A percentile compares a stretch with the other conserved stretches of the same genome.
phyloP scores from a whole-genome alignment of 1,140 invertebrate species.

The Hylyphantes graminicola region DNA sequence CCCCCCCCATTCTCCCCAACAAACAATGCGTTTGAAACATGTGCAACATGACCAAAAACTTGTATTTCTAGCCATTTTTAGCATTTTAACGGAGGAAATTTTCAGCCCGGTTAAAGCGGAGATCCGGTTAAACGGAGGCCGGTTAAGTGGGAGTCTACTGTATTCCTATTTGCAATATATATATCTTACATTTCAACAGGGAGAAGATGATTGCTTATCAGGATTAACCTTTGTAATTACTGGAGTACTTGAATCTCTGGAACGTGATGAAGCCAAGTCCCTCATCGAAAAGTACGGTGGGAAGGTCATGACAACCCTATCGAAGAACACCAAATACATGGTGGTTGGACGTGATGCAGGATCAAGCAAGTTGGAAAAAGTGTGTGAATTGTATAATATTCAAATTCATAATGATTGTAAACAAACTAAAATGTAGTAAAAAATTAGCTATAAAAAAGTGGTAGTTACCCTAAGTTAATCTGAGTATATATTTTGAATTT shows the following conservation, averaged over 20 bases:
- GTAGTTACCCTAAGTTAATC: not conserved
- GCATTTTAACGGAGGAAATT: too few relatives aligned
- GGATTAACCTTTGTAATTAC: slow-evolving; percentile 86
- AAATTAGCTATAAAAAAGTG: not conserved
- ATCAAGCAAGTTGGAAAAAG: slow-evolving; percentile 82
- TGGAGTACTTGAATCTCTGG: slow-evolving; percentile 89
- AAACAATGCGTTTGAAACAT: too few relatives aligned
- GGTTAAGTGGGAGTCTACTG: too few relatives aligned
- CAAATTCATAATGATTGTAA: not conserved
- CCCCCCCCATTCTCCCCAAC: too few relatives aligned
- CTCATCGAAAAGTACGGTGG: slow-evolving; percentile 86
- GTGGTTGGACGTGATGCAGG: slow-evolving; percentile 87
- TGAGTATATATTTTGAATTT: not conserved
- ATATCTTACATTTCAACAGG: slow-evolving; percentile 69
- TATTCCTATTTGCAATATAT: too few relatives aligned
- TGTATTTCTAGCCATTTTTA: too few relatives aligned
- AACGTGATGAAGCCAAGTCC: slow-evolving; percentile 80
- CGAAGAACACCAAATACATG: slow-evolving; percentile 85
- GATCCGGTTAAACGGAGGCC: too few relatives aligned
- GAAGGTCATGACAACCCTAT: slow-evolving; percentile 78
- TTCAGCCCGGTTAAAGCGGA: too few relatives aligned
- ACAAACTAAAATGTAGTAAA: not conserved
- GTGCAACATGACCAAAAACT: too few relatives aligned
- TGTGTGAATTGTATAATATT: not conserved
- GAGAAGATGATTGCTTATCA: slow-evolving; percentile 78